Percentiles rank a stretch among this genome's conserved stretches.
These are phyloP conservation scores for Ypsolopha sequella DNA, from an alignment of 2,888 invertebrate genomes.

Conservation along the genomic window DNA sequence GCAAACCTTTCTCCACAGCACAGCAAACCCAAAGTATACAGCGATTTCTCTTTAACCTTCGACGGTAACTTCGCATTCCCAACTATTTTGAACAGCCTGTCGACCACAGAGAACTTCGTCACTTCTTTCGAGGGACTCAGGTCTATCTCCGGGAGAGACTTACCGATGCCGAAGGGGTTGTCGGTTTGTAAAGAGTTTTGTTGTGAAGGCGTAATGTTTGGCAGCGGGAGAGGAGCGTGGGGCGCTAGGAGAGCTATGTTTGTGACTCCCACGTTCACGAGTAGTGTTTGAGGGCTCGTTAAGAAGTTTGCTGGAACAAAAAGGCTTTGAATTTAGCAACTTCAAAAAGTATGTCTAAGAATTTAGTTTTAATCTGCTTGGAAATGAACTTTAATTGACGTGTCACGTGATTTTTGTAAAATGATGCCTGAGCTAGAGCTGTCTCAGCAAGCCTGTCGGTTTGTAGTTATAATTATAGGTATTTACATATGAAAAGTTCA, in stretches of 20 bases:
- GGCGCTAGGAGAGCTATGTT: conserved; percentile 81
- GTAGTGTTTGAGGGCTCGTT: conserved; percentile 70
- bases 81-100: conserved; percentile 77
- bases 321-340: background rate
- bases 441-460: too few species aligned
- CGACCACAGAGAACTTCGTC: conserved; percentile 78
- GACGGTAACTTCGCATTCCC: conserved; percentile 78
- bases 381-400: too few species aligned
- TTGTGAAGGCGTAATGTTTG: conserved; percentile 46
- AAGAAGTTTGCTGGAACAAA: conserved; percentile 73
- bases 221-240: conserved; percentile 76
- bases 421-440: too few species aligned
- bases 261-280: conserved; percentile 77
- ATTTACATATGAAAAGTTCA: too few species aligned
- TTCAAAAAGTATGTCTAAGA: background rate
- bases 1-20: conserved; percentile 87
- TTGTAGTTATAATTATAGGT: too few species aligned
- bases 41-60: conserved; percentile 82
- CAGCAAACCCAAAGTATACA: conserved; percentile 81
- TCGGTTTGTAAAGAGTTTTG: conserved; percentile 38
- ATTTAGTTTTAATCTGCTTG: too few species aligned
- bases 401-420: too few species aligned
- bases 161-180: conserved; percentile 43
- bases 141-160: conserved; percentile 17
- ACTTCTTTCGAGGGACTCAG: conserved; percentile 33